Base-by-base conservation (phyloP, 2,888 invertebrate genomes). In the Baccha elongata region DNA sequence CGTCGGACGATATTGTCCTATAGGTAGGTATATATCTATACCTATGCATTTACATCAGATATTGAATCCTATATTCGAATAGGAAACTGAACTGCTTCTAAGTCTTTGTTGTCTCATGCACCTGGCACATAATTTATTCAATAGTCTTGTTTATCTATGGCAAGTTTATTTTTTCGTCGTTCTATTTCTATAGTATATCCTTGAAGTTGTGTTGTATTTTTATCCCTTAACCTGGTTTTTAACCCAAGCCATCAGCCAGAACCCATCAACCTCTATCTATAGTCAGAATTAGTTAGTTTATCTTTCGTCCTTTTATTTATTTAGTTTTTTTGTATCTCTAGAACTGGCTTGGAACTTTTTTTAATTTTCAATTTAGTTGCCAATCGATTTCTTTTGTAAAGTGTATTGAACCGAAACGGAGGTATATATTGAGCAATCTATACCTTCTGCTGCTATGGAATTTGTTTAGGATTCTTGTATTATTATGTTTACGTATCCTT, bases 71-170 rank as follows among this genome's bases (percentile, higher is more conserved):
- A n/a, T n/a, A 74, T 52, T 58, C 46, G 32, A 80, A 80, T 69
- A 37, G 74, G 19, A 80, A 69, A 71, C 69, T 69, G 74, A 69
- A 74, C 80, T 65, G 35, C 44, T 69, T 32, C 21, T 10, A 35
- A 65, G 55, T 15, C 3, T 69, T 37, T 42, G 64, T 69, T 69
- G 64, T 74, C 50, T 65, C 58, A 50, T 68, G 69, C 80, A 81
- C 58, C 75, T 81, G 75, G 65, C 69, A 71, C 37, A 81, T 75
- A 69, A 81, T 81, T 81, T 71, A 75, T 81, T 69, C 80, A 74
- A 75, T 50, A 73, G 52, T 75, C 50, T 81, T 58, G 75, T 64
- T 69, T 75, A 69, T 60, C 65, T 69, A 50, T 40, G 35, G 48
- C 15, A 42, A 3, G 13, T 62, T 44, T 60, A n/a, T 26, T 60